Base-by-base conservation (phyloP, 2,888 invertebrate genomes). In the Laspeyria flexula region DNA sequence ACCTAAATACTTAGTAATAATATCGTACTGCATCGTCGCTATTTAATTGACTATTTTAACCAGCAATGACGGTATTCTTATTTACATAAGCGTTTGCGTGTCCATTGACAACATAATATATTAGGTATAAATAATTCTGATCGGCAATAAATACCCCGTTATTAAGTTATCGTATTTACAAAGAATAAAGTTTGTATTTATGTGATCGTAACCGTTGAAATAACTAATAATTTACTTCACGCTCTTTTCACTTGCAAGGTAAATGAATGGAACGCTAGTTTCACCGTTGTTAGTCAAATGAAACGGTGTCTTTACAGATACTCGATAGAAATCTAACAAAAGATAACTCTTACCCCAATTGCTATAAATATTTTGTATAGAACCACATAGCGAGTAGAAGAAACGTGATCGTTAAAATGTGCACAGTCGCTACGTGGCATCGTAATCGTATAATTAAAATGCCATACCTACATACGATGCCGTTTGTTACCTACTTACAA, bases 91-190 rank as follows among this genome's bases (percentile, higher is more conserved):
- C n/a, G n/a, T n/a, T n/a, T n/a, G n/a, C 57, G 43, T 45, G 53
- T 42, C 35, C 18, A 25, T 16, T 23, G 46, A 49, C 53, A 41
- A 43, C n/a, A n/a, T n/a, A n/a, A n/a, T n/a, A n/a, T n/a, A n/a
- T 29, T 6, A 16, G 23, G 33, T 38, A 44, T 40, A 39, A 44
- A 46, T 48, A 45, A 55, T 43, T 45, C 45, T 47, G 23, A 47
- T 44, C 48, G 43, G 40, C 43, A 41, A 54, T 25, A 45, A 43
- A 58, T 25, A 49, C n/a, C n/a, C 48, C 21, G 33, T 30, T 46
- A 45, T 33, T 47, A 45, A 46, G 21, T 43, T 25, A 54, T 12
- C 25, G 30, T 60, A 52, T 46, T 65, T 41, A 29, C 33, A 23
- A 27, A 34, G n/a, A 43, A 38, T 39, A 30, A 37, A 41, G 30